Evolutionary conservation across 2,113 vertebrate species (phyloP).

Genomic region (Colinus virginianus): DNA sequence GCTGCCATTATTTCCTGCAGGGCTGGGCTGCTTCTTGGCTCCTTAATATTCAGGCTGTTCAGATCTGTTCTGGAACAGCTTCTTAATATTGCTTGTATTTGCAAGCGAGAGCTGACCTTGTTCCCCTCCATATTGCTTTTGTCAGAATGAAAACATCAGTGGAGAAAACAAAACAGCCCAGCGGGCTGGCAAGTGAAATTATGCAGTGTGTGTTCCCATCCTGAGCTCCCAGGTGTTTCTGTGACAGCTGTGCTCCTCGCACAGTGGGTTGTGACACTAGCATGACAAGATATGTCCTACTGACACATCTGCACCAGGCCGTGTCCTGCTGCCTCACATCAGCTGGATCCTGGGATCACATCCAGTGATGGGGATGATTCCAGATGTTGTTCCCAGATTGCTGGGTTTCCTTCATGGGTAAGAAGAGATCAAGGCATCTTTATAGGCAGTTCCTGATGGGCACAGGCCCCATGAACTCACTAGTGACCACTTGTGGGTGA

Average conservation of each 20-base stretch:
- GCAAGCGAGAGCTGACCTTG: background rate
- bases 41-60: background rate
- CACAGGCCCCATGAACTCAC: background rate
- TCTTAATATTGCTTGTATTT: background rate
- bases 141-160: background rate
- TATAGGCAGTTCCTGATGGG: background rate
- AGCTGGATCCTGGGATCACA: background rate
- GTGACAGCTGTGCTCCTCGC: background rate
- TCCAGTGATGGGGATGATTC: background rate
- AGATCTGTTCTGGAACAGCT: background rate
- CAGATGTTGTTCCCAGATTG: background rate
- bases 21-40: background rate
- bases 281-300: rapidly evolving
- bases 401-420: background rate
- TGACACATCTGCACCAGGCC: background rate
- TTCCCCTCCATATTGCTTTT: background rate
- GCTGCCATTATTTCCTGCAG: background rate
- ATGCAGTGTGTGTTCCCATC: rapidly evolving
- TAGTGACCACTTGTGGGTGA: background rate
- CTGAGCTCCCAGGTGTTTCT: background rate
- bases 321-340: background rate
- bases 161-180: background rate
- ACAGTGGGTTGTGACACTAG: background rate
- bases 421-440: background rate
- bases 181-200: background rate